Percentiles rank a stretch among this genome's conserved stretches.
Conservation (phyloP, 1,140 invertebrate species). For the Episyrphus balteatus region DNA sequence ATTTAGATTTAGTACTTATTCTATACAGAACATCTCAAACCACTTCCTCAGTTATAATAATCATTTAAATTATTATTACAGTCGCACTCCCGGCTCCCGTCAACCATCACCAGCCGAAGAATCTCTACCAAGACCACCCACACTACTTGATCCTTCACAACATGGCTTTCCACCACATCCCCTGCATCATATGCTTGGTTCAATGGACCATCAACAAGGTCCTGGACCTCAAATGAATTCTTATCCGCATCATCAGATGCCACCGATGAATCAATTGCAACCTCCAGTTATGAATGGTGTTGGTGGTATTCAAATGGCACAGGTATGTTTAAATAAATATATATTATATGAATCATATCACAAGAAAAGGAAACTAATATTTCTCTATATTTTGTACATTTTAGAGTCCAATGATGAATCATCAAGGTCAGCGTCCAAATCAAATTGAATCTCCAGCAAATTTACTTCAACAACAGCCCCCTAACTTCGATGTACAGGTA, state of each 20-base stretch:
- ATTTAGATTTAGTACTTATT: no score
- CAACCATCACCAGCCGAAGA: slow-evolving; percentile 85
- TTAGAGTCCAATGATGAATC: slow-evolving; percentile 30
- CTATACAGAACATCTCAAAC: no score
- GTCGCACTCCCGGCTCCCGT: slow-evolving; percentile 76
- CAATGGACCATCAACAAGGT: slow-evolving; percentile 32
- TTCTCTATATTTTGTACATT: background rate
- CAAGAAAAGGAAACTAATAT: background rate
- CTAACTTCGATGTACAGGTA: slow-evolving; percentile 38
- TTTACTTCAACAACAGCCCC: slow-evolving; percentile 31
- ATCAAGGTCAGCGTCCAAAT: slow-evolving; percentile 33
- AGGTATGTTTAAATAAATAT: slow-evolving; percentile 17
- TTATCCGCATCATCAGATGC: slow-evolving; percentile 33
- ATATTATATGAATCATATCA: background rate
- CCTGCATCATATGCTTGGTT: slow-evolving; percentile 31
- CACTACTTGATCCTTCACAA: slow-evolving; percentile 23
- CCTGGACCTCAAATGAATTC: slow-evolving; percentile 16
- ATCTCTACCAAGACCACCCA: slow-evolving; percentile 24
- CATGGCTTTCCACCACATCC: slow-evolving; percentile 28
- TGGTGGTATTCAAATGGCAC: slow-evolving; percentile 34
- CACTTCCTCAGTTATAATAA: no score
- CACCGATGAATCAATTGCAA: slow-evolving; percentile 35
- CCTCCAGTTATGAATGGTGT: slow-evolving; percentile 36
- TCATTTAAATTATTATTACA: slow-evolving; percentile 35
- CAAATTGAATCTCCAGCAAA: slow-evolving; percentile 36